These are phyloP conservation scores for Torymus texanus DNA, from an alignment of 2,888 invertebrate species.

Conservation along the genomic window DNA sequence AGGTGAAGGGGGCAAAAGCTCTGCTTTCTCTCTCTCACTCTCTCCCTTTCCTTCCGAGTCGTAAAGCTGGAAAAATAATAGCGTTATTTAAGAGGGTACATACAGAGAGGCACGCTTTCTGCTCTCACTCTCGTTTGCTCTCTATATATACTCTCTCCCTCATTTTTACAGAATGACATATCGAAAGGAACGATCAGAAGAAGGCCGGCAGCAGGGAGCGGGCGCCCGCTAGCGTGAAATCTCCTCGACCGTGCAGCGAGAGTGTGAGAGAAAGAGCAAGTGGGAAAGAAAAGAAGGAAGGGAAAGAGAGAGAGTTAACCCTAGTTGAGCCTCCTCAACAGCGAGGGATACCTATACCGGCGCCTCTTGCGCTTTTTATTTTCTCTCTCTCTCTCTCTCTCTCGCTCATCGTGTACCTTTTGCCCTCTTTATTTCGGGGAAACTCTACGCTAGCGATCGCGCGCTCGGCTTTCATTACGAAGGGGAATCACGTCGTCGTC, in stretches of 20 bases:
- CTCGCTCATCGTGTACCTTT: not conserved
- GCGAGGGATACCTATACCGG: conserved; percentile 5
- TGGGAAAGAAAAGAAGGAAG: no score
- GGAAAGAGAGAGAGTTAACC: conserved; percentile 23
- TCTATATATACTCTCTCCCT: not conserved
- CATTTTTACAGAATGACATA: conserved; percentile 37
- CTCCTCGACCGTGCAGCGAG: conserved; percentile 20
- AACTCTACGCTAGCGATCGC: conserved; percentile 12
- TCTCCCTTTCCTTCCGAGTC: not conserved
- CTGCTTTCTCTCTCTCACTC: not conserved
- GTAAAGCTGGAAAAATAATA: conserved; percentile 45
- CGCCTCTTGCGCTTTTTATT: no score
- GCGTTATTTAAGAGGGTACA: conserved; percentile 36
- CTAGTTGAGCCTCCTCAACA: conserved; percentile 24
- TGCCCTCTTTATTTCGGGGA: conserved; percentile 33
- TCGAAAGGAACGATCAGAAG: conserved; percentile 39
- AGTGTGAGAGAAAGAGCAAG: no score
- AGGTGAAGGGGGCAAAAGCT: not conserved
- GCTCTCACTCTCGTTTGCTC: not conserved
- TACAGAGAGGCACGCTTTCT: not conserved
- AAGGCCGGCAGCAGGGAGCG: not conserved
- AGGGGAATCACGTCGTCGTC: conserved; percentile 43
- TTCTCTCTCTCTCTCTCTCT: not conserved
- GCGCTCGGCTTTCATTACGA: conserved; percentile 31
- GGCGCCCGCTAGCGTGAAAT: conserved; percentile 31